Base-by-base conservation (phyloP, 2,888 invertebrate genomes). In the Metopia argyrocephala region DNA sequence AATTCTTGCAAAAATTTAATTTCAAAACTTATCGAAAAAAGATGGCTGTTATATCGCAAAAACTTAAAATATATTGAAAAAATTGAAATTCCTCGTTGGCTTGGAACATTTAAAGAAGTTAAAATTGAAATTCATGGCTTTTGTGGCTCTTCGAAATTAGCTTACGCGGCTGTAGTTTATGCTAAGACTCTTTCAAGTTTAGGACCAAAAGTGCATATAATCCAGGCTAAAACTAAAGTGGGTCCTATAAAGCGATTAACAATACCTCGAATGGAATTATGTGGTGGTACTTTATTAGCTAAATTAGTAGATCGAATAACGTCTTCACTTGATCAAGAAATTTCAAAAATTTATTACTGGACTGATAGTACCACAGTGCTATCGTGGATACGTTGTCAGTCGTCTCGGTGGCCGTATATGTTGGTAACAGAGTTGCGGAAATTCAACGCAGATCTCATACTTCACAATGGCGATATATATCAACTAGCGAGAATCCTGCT, bases 181-280 rank as follows among this genome's bases (percentile, higher is more conserved):
- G 21, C 59, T 12, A 59, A 15, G 9, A 31, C 31, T 21, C 28
- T 31, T 59, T 54, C 31, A 18, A n/a, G 6, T n/a, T 31, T 12
- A 31, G 85, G 84, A 38, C 84, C 84, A n/a, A 69, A 82, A 48
- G 38, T 46, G 2, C 62, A 54, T 54, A 15, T 61, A 50, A n/a
- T 61, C 12, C 59, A 70, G 57, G 31, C 59, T 6, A 70, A 71
- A 62, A 71, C 71, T 27, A 71, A 71, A 25, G 71, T 71, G 2
- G 46, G 61, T 25, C 71, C 71, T 25, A 23, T 71, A 23, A 61
- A 71, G 50, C 18, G 28, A 15, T 27, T 62, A 52, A 27, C 59
- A 15, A 52, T 50, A 31, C 46, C 59, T 15, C 18, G 57, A 4
- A 12, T 70, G 27, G 59, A 70, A 15, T 27, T 70, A 27, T 69